Evolutionary conservation across 1,140 invertebrate genomes (phyloP), one percentile per base, ranked within the genome.

Genomic region (Magallana gigas): DNA sequence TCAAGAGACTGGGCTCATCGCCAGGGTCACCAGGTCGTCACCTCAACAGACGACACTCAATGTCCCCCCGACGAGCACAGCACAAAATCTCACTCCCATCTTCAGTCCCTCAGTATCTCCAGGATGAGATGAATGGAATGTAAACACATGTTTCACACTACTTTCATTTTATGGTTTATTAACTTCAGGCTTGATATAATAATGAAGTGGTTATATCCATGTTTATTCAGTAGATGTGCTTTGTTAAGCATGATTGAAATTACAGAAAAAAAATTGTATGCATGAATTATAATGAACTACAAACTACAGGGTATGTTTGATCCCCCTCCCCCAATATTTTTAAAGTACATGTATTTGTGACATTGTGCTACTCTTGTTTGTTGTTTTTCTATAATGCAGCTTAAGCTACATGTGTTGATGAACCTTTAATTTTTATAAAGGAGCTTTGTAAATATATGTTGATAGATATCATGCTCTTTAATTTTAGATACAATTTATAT

Each of bases 1-100:
- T 93, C 16, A 94, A 93, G 86, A 86, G 92, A 84, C 90, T 93
- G 1, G 87, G 87, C 18, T 92, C 92, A 18, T 92, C 92, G 12
- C 91, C 92, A 29, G 84, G 88, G 3, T 92, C 92, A n/a, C 90
- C 91, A 14, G 84, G 80, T 62, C 12, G 87, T 57, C 88, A 90
- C 12, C 89, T 90, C 1, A 88, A 86, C 23, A 48, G 88, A 59
- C 76, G 82, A 71, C 81, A 85, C 68, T 85, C 89, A 56, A 81
- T 84, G n/a, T 88, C 89, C 12, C 83, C 84, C 18, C 81, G 80
- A n/a, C 60, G 85, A 62, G 62, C 58, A n/a, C 82, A 86, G 9
- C 68, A 68, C 57, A 57, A 76, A 12, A 64, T 36, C 12, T 89
- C 88, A 8, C 81, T 83, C 48, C 81, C 81, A 16, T 14, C 48